Percentiles rank a stretch among this genome's conserved stretches.
These are phyloP conservation scores for Craterocephalus amniculus DNA, from an alignment of 2,797 vertebrate species.

Conservation along the genomic window DNA sequence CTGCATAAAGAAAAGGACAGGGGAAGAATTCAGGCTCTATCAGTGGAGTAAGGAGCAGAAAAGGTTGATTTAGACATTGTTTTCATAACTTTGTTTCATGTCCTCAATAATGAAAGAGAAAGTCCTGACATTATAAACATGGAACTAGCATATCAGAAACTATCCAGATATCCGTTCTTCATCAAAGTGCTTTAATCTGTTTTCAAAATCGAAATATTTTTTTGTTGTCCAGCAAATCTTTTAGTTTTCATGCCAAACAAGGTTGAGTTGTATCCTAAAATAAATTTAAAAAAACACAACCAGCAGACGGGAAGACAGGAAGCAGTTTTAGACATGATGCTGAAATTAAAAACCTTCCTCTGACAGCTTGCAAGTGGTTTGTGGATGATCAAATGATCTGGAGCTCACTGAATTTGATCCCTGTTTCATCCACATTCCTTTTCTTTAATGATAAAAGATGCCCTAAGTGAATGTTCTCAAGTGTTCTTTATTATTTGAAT, in stretches of 20 bases:
- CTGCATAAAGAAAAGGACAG: constrained; percentile 49
- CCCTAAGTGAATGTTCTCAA: constrained; percentile 8
- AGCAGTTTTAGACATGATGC: neutral
- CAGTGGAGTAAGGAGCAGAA: constrained; percentile 34
- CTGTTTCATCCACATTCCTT: neutral
- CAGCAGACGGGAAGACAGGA: too few species aligned
- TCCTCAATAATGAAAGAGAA: neutral
- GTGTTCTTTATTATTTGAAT: constrained; percentile 2
- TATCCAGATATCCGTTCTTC: neutral
- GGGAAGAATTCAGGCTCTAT: constrained; percentile 52
- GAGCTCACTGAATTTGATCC: neutral
- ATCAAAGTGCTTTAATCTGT: neutral
- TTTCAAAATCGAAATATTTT: too few species aligned
- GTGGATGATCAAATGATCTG: neutral
- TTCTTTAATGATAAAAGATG: neutral
- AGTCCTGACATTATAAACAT: neutral
- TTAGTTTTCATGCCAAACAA: neutral
- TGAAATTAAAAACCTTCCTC: neutral
- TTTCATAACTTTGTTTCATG: constrained; percentile 22
- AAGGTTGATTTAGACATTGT: constrained; percentile 41
- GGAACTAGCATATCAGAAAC: neutral
- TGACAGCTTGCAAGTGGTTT: constrained; percentile 29
- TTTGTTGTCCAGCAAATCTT: neutral
- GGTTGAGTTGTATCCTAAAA: neutral
- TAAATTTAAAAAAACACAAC: neutral